These are phyloP conservation scores for Coryphaenoides rupestris DNA, from an alignment of 2,113 vertebrate genomes.

Conservation along the genomic window DNA sequence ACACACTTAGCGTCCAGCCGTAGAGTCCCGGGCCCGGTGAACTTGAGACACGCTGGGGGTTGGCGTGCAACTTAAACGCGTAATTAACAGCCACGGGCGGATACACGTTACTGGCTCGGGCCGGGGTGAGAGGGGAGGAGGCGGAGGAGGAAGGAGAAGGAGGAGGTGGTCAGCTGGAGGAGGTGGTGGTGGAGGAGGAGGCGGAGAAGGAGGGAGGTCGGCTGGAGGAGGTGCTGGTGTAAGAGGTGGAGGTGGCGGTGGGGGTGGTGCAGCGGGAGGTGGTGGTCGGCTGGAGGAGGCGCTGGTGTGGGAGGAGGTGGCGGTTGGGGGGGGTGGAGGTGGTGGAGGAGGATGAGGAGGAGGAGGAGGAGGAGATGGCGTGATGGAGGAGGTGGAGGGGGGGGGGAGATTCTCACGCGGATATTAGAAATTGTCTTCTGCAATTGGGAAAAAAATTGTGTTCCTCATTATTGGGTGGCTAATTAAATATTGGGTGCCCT, in stretches of 20 bases:
- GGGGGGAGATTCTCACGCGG: constrained; percentile 60
- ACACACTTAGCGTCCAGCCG: too few relatives aligned
- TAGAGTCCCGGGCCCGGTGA: not conserved
- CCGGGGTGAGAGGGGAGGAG: too few relatives aligned
- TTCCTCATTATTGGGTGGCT: constrained; percentile 79
- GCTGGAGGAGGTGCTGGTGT: too few relatives aligned
- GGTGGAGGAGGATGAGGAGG: not conserved
- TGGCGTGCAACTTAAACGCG: constrained; percentile 65
- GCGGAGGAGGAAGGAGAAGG: constrained; percentile 28
- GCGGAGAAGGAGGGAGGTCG: too few relatives aligned
- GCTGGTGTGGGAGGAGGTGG: not conserved
- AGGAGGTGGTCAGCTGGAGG: too few relatives aligned
- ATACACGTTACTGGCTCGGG: constrained; percentile 46
- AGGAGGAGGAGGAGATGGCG: not conserved
- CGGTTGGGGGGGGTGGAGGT: constrained; percentile 32
- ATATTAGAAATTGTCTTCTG: constrained; percentile 74
- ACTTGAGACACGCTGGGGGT: constrained; percentile 68
- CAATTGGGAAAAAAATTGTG: constrained; percentile 49
- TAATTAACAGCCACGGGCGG: constrained; percentile 67
- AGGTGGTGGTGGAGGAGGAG: too few relatives aligned
- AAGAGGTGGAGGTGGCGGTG: constrained; percentile 16
- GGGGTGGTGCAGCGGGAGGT: too few relatives aligned
- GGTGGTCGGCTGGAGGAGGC: too few relatives aligned
- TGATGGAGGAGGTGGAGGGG: too few relatives aligned
- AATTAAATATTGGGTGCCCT: constrained; percentile 80